phyloP scores from a whole-genome alignment of 1,140 invertebrate species.

The Euura lappo region DNA sequence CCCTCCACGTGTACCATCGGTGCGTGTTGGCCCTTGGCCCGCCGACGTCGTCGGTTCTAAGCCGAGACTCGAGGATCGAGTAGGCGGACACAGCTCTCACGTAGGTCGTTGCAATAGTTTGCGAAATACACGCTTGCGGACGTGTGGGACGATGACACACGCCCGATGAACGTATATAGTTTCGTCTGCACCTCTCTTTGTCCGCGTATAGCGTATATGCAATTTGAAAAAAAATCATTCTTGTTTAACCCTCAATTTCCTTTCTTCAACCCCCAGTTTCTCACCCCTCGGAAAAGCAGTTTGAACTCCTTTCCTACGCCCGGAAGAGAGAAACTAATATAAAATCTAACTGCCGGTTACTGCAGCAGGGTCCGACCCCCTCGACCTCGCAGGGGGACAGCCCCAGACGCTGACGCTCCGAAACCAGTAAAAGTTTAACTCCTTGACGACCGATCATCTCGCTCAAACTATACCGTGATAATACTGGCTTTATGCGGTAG shows the following conservation, averaged over 20 bases:
- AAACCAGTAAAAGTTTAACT: slow-evolving; percentile 50
- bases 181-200: not conserved
- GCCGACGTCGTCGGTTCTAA: not conserved
- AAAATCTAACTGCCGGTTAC: slow-evolving; percentile 53
- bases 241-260: no score
- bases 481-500: not conserved
- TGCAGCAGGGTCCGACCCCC: slow-evolving; percentile 17
- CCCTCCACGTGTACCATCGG: not conserved
- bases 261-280: no score
- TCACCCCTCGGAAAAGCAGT: slow-evolving; percentile 21
- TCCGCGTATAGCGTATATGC: not conserved
- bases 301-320: slow-evolving; percentile 45
- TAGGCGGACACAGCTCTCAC: not conserved
- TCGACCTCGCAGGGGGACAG: slow-evolving; percentile 21
- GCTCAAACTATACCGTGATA: slow-evolving; percentile 42
- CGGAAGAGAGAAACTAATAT: slow-evolving; percentile 52
- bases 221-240: no score
- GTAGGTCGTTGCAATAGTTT: not conserved
- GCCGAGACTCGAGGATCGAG: not conserved
- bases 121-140: not conserved
- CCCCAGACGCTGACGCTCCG: slow-evolving; percentile 47
- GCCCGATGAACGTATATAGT: not conserved
- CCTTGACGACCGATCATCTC: slow-evolving; percentile 43
- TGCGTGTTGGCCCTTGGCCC: not conserved
- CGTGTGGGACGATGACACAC: not conserved